phyloP scores from a whole-genome alignment of 2,888 invertebrate genomes.

The Sinodicranocentrus sp. region DNA sequence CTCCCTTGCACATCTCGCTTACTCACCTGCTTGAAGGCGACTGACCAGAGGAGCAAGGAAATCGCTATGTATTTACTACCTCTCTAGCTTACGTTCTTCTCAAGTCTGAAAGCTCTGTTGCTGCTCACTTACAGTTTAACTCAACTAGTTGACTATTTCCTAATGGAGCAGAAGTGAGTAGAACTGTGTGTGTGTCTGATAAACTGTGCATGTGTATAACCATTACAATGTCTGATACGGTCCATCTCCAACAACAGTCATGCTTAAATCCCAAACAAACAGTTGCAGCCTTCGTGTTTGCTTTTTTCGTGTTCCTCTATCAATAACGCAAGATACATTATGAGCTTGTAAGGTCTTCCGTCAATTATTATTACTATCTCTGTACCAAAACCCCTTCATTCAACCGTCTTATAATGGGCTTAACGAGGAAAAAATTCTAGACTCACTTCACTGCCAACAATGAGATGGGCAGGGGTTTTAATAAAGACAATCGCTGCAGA shows the following conservation, averaged over 20 bases:
- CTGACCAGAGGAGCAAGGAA: constrained; percentile 61
- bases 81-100: constrained; percentile 3
- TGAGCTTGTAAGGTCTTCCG: constrained; percentile 37
- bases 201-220: background rate
- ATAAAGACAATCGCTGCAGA: too few species aligned
- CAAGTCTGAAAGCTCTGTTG: constrained; percentile 13
- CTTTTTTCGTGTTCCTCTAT: constrained; percentile 24
- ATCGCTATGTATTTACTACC: constrained; percentile 51
- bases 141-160: constrained; percentile 6
- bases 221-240: constrained; percentile 25
- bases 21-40: constrained; percentile 68
- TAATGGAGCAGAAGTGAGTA: constrained; percentile 1
- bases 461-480: background rate
- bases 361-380: constrained; percentile 23
- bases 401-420: background rate
- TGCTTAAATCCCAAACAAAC: constrained; percentile 18
- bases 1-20: constrained; percentile 45
- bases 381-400: background rate
- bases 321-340: background rate
- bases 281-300: constrained; percentile 25
- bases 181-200: too few species aligned
- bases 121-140: constrained; percentile 12
- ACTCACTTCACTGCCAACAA: constrained; percentile 20
- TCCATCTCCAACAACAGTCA: constrained; percentile 35
- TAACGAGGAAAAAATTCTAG: background rate